Percentiles rank a stretch among this genome's conserved stretches.
phyloP scores from a whole-genome alignment of 1,140 invertebrate species.

The Spodoptera litura region DNA sequence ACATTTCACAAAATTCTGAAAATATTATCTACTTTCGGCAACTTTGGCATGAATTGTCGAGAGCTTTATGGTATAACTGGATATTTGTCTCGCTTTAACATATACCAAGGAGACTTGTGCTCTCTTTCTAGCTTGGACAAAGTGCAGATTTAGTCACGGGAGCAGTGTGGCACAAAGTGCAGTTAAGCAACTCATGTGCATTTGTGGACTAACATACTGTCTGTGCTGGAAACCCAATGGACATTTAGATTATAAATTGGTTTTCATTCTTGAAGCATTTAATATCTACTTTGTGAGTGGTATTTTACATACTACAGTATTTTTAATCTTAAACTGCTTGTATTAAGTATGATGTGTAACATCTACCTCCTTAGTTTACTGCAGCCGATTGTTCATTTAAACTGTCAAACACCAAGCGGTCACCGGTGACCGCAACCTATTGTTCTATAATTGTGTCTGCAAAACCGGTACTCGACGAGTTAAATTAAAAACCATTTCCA shows the following conservation, averaged over 20 bases:
- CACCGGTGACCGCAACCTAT: too few species aligned
- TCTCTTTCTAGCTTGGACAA: slow-evolving; percentile 25
- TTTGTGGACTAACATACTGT: slow-evolving; percentile 44
- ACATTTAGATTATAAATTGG: slow-evolving; percentile 48
- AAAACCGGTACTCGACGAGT: too few species aligned
- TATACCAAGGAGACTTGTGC: neutral
- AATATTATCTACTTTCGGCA: slow-evolving; percentile 42
- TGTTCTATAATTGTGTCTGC: too few species aligned
- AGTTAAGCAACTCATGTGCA: slow-evolving; percentile 47
- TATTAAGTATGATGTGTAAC: too few species aligned
- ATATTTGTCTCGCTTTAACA: neutral
- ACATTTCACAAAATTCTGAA: slow-evolving; percentile 33
- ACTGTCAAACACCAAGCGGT: too few species aligned
- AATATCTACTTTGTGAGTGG: neutral
- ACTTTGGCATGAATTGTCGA: slow-evolving; percentile 46
- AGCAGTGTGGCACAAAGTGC: slow-evolving; percentile 46
- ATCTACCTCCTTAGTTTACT: too few species aligned
- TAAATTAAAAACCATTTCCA: too few species aligned
- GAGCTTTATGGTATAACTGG: slow-evolving; percentile 22
- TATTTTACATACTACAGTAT: neutral
- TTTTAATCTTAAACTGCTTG: too few species aligned
- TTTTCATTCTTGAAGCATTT: slow-evolving; percentile 24
- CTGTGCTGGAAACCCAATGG: slow-evolving; percentile 45
- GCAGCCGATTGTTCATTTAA: too few species aligned
- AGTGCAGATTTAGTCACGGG: slow-evolving; percentile 33